phyloP scores from a whole-genome alignment of 2,888 invertebrate species.

The Callyntrura guangdongensis region DNA sequence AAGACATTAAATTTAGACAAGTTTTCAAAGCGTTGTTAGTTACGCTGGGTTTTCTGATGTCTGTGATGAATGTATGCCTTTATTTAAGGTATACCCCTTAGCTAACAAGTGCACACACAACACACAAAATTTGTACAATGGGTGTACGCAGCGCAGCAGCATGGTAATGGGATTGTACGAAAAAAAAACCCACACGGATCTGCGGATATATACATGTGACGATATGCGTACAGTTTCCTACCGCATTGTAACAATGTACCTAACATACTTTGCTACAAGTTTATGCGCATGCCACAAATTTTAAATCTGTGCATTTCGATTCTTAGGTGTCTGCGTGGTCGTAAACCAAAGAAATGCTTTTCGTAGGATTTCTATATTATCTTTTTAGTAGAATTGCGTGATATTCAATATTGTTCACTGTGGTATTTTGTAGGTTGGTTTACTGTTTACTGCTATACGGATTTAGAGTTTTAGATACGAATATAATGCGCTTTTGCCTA shows the following conservation, averaged over 20 bases:
- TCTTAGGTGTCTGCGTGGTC: conserved; percentile 18
- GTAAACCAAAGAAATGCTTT: conserved; percentile 41
- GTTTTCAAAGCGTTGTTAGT: conserved; percentile 55
- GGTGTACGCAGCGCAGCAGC: neutral
- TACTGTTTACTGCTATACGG: neutral
- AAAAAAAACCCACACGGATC: neutral
- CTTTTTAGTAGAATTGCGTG: conserved; percentile 3
- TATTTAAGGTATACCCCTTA: neutral
- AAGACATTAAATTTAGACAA: conserved; percentile 60
- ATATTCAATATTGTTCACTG: neutral
- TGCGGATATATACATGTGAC: neutral
- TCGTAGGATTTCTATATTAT: conserved; percentile 2
- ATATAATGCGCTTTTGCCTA: too few relatives aligned
- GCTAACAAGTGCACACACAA: conserved; percentile 48
- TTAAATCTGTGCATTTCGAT: conserved; percentile 55
- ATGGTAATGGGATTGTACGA: neutral
- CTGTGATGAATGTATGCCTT: neutral
- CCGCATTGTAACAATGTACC: neutral
- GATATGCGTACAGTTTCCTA: neutral
- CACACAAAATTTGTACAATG: neutral
- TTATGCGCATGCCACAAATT: conserved; percentile 57
- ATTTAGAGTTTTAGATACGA: too few relatives aligned
- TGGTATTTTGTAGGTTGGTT: conserved; percentile 11
- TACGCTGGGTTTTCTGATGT: neutral
- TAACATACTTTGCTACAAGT: neutral